Conservation (phyloP, 2,888 invertebrate genomes). For the Rhingia rostrata region DNA sequence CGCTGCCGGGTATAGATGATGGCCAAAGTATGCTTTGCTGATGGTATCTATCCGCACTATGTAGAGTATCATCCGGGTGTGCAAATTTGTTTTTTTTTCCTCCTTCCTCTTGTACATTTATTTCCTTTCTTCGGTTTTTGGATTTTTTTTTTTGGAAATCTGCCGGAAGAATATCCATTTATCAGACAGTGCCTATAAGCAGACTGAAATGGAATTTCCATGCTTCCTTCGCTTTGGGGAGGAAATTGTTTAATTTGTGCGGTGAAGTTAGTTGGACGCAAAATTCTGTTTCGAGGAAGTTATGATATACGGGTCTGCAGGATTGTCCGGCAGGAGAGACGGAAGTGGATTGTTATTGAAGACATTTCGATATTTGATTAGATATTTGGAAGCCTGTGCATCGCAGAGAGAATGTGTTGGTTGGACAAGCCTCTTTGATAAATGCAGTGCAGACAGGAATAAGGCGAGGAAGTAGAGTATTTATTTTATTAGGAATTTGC, state of each 20-base stretch:
- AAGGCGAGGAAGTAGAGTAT: not conserved
- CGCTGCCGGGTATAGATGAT: conserved; percentile 53
- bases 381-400: not conserved
- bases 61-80: conserved; percentile 54
- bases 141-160: conserved; percentile 52
- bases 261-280: conserved; percentile 24
- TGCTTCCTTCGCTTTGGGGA: conserved; percentile 9
- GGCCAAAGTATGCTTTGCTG: conserved; percentile 48
- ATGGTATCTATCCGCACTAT: conserved; percentile 44
- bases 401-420: not conserved
- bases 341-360: conserved; percentile 13
- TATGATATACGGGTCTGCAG: conserved; percentile 27
- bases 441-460: not conserved
- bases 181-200: conserved; percentile 58
- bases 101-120: conserved; percentile 5
- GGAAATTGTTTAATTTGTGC: conserved; percentile 64
- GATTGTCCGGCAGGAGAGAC: not conserved
- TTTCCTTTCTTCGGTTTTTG: not conserved
- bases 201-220: conserved; percentile 65
- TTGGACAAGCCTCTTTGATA: conserved; percentile 13
- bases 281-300: conserved; percentile 39
- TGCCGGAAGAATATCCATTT: conserved; percentile 73
- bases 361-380: conserved; percentile 46
- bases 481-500: not conserved
- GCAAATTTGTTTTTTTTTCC: conserved; percentile 33